Conservation (phyloP, 2,797 vertebrate genomes). For the Rousettus madagascariensis region DNA sequence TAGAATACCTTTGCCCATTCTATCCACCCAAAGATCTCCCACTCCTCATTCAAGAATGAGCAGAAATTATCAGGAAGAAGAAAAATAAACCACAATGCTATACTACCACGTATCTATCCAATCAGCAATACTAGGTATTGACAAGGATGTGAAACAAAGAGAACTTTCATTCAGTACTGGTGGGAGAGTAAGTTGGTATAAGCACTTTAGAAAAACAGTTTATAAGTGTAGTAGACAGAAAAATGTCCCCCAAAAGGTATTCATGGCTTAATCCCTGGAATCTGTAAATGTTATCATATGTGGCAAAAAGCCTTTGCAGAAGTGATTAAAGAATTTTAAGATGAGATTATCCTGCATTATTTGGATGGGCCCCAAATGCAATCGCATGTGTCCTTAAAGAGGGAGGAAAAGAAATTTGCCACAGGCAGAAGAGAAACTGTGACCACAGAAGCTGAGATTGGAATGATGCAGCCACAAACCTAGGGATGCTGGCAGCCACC, state of each 20-base stretch:
- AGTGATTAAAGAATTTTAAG: not conserved
- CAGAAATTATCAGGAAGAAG: not conserved
- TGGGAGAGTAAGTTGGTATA: not conserved
- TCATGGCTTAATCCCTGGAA: not conserved
- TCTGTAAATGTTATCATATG: not conserved
- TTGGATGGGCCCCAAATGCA: not conserved
- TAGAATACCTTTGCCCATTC: not conserved
- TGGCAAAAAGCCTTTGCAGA: not conserved
- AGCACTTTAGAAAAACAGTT: not conserved
- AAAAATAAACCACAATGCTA: conserved; percentile 8
- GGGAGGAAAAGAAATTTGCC: not conserved
- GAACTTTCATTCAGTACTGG: not conserved
- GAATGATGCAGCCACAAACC: not conserved
- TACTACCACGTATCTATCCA: not conserved
- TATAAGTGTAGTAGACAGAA: not conserved
- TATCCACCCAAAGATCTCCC: not conserved
- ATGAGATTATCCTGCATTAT: conserved; percentile 17
- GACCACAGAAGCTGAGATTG: not conserved
- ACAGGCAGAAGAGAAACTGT: not conserved
- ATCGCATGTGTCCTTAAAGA: not conserved
- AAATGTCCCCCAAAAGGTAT: not conserved
- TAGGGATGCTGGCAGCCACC: not conserved
- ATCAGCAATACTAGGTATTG: not conserved
- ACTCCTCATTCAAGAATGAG: conserved; percentile 10
- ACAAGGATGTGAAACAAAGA: not conserved